Conservation (phyloP, 92 coral and sea anemone species). For the Palythoa grandis region DNA sequence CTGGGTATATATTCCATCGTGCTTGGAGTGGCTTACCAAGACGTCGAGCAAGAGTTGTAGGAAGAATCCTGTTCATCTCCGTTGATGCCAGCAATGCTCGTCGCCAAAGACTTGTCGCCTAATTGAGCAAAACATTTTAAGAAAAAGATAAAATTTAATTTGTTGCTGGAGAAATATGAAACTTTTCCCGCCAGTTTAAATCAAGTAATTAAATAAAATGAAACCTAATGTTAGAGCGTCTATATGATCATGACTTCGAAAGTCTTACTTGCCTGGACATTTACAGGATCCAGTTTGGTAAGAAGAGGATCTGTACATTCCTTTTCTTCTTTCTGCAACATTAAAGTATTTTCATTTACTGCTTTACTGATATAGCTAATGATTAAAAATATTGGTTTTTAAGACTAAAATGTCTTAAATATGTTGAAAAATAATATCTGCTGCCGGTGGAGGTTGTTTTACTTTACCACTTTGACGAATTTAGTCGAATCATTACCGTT, state of each 20-base stretch:
- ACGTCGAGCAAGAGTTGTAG: slow-evolving; percentile 85
- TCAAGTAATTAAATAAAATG: neutral
- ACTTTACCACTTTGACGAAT: no score
- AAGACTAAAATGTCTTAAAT: no score
- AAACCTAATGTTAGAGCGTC: neutral
- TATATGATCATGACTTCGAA: neutral
- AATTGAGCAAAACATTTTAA: neutral
- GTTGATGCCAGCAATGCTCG: slow-evolving; percentile 91
- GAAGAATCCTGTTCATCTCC: slow-evolving; percentile 85
- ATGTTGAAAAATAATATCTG: no score
- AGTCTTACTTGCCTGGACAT: slow-evolving; percentile 69
- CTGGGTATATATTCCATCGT: no score
- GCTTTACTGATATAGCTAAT: no score
- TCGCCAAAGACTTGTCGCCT: slow-evolving; percentile 95
- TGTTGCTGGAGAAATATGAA: neutral
- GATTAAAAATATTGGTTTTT: no score
- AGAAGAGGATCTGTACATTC: slow-evolving; percentile 85
- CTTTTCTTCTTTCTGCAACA: slow-evolving; percentile 60
- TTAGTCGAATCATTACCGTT: no score
- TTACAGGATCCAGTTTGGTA: slow-evolving; percentile 59
- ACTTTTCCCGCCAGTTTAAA: neutral
- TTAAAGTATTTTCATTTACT: neutral
- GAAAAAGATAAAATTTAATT: no score
- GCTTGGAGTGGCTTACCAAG: slow-evolving; percentile 68
- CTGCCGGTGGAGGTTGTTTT: no score